Percentiles rank a stretch among this genome's conserved stretches.
Conservation (phyloP, 2,888 invertebrate species). For the Limnephilus lunatus region DNA sequence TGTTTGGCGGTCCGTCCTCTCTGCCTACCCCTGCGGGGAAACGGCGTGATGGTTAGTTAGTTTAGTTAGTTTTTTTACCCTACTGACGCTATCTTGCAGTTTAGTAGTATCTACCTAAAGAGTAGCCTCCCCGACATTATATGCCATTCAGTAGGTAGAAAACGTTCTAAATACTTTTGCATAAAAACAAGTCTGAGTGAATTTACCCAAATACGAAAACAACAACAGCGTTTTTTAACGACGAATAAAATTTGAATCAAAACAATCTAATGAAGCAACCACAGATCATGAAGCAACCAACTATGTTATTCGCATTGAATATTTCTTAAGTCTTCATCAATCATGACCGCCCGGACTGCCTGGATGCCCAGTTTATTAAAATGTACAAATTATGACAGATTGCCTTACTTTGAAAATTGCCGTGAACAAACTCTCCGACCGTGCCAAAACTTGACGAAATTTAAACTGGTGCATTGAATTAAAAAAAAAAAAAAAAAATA, state of each 20-base stretch:
- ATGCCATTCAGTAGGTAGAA: not conserved
- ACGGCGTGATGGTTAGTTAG: no score
- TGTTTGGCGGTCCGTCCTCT: no score
- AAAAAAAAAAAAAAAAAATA: not conserved
- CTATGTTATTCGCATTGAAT: not conserved
- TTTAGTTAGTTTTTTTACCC: no score
- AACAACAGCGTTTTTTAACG: not conserved
- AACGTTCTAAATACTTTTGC: not conserved
- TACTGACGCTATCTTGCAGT: not conserved
- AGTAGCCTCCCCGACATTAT: not conserved
- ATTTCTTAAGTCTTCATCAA: not conserved
- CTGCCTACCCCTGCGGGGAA: no score
- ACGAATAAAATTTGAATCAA: not conserved
- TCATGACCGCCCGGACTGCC: not conserved
- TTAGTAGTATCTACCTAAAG: not conserved
- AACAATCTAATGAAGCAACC: not conserved
- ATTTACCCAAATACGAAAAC: not conserved
- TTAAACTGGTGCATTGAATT: not conserved
- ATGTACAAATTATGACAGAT: slow-evolving; percentile 29
- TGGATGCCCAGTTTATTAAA: slow-evolving; percentile 4
- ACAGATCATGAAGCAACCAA: not conserved
- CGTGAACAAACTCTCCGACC: not conserved
- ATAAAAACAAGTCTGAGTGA: not conserved
- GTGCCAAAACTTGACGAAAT: not conserved
- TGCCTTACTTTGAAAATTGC: slow-evolving; percentile 14